These are phyloP conservation scores for Crematogaster levior DNA, from an alignment of 2,888 invertebrate genomes.

Conservation along the genomic window DNA sequence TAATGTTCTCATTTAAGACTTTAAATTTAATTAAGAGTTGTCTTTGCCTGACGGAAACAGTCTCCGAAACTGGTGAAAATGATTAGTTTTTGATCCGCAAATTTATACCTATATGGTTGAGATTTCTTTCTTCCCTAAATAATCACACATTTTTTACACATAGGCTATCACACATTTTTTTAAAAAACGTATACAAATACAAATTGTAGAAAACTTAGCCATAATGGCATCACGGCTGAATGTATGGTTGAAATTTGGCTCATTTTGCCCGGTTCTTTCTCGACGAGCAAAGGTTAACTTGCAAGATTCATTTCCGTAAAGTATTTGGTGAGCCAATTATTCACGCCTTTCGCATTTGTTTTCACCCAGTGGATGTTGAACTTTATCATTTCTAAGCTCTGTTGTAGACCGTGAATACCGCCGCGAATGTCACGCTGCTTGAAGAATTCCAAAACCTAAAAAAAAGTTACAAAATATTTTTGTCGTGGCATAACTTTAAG, in stretches of 20 bases:
- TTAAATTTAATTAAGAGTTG: too few species aligned
- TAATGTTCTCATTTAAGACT: constrained; percentile 15
- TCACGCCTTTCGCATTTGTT: constrained; percentile 86
- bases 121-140: constrained; percentile 40
- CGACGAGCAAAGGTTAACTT: constrained; percentile 69
- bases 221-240: constrained; percentile 51
- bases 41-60: constrained; percentile 50
- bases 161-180: constrained; percentile 45
- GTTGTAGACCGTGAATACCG: constrained; percentile 89
- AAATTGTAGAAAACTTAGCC: constrained; percentile 59
- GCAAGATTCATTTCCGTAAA: constrained; percentile 67
- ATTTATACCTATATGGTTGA: constrained; percentile 60
- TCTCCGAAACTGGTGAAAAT: constrained; percentile 61
- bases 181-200: constrained; percentile 51
- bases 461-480: constrained; percentile 56
- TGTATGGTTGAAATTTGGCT: constrained; percentile 46
- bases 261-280: constrained; percentile 59
- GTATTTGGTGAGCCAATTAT: constrained; percentile 86
- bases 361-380: constrained; percentile 94
- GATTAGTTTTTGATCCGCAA: constrained; percentile 61
- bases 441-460: constrained; percentile 89
- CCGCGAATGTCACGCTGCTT: constrained; percentile 87
- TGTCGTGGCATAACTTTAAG: neutral
- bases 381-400: constrained; percentile 92
- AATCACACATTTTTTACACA: constrained; percentile 40